Conservation (phyloP, 2,888 invertebrate species). For the Rhorus exstirpatorius region DNA sequence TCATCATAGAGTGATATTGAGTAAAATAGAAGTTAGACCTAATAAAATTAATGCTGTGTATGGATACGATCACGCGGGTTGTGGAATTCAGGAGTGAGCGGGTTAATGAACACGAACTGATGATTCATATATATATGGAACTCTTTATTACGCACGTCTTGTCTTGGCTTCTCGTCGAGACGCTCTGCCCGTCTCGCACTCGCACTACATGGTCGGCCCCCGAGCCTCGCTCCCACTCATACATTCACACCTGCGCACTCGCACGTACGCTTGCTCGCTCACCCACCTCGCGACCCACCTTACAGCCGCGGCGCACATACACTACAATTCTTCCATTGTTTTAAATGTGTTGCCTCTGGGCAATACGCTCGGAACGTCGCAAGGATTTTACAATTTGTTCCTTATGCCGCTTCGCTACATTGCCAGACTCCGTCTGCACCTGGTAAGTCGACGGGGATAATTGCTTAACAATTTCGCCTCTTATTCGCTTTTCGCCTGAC, state of each 20-base stretch:
- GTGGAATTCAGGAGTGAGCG: no score
- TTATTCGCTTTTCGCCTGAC: conserved; percentile 9
- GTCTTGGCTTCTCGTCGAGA: no score
- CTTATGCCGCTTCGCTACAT: conserved; percentile 26
- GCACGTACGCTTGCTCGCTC: not conserved
- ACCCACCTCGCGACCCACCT: not conserved
- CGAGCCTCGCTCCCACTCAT: no score
- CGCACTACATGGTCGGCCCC: no score
- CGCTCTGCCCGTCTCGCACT: no score
- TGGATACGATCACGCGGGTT: no score
- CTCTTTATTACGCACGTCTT: no score
- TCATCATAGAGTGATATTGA: no score
- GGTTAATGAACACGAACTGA: no score
- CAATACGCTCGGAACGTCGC: conserved; percentile 36
- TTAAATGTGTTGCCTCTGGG: conserved; percentile 19
- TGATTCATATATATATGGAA: not conserved
- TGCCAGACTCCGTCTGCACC: conserved; percentile 17
- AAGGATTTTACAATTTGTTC: conserved; percentile 37
- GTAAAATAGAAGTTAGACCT: no score
- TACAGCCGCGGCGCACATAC: conserved; percentile 21
- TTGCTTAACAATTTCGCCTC: conserved; percentile 40
- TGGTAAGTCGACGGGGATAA: conserved; percentile 34
- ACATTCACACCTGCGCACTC: no score
- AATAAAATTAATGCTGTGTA: no score
- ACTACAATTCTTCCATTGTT: conserved; percentile 38